Base-by-base conservation (phyloP, 2,888 invertebrate species). In the Physocephala rufipes region DNA sequence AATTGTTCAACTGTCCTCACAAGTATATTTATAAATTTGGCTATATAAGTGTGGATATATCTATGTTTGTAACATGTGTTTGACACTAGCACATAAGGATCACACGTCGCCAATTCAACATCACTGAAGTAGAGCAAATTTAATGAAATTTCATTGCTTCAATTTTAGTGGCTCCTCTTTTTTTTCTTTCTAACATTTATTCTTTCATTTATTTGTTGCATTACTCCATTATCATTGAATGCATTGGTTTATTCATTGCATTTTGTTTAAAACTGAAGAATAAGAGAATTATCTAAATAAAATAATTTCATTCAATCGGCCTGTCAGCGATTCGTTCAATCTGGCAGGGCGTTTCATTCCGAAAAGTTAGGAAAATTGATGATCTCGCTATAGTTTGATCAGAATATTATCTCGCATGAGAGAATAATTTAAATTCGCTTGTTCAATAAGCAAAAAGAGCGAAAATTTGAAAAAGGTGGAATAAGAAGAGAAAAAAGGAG, bases 321-420 rank as follows among this genome's bases (percentile, higher is more conserved):
- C 53, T 21, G 19, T 55, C 21, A n/a, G n/a, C n/a, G n/a, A n/a
- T n/a, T n/a, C n/a, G n/a, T n/a, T n/a, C n/a, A n/a, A n/a, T n/a
- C n/a, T n/a, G n/a, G 28, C 36, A 24, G 21, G 62, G 62, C 62
- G 62, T 19, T 21, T 43, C 62, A 21, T 43, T 9, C 43, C 43
- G 19, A 15, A 45, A 62, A 43, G 43, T 62, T 12, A 36, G 43
- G 62, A 62, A 62, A 62, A 36, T 36, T 62, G 62, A 62, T 62
- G 62, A 15, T 43, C n/a, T 36, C 43, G 62, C 21, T 62, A 43
- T 13, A 62, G 0, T 36, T 62, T 43, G 53, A 53, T 21, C 7
- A 24, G 24, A 53, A 36, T 21, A 21, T 24, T 19, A 53, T 53
- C 24, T 53, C n/a, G n/a, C n/a, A n/a, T n/a, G n/a, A n/a, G n/a